Evolutionary conservation across 2,888 invertebrate species (phyloP), one percentile per base, ranked within the genome.

Genomic region (Pandemis cinnamomeana): DNA sequence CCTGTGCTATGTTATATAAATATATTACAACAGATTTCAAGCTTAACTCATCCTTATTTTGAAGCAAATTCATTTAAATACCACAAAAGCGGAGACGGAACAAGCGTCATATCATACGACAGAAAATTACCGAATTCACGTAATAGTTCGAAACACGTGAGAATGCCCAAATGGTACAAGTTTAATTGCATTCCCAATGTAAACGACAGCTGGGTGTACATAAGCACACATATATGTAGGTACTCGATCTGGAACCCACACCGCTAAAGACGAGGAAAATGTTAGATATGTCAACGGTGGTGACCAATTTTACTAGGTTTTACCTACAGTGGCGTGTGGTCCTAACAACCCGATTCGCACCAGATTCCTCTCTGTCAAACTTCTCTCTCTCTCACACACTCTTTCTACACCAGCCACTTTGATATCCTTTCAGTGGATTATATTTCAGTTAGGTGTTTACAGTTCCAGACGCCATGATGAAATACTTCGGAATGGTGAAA

Each of bases 171-270:
- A 53, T 66, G 42, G 27, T 27, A 55, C 55, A 53, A 41, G 51
- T 53, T 67, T 67, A 72, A 72, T 71, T 67, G 60, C 67, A 71
- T 72, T 72, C 71, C 67, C n/a, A 13, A 42, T 72, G 67, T 61
- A 67, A 61, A 53, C 61, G 69, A 61, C 67, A 44, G 27, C 44
- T 61, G 20, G 20, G 66, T 27, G 13, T 46, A 58, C 20, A 6
- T 27, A 68, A 27, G 8, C 27, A 48, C 8, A n/a, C 36, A 6
- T 27, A 58, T 8, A 27, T 11, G 10, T 8, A 27, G 10, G 10
- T 58, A 2, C 20, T 15, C 27, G n/a, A 51, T 46, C n/a, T 44
- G 36, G 20, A 48, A 10, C 51, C 46, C n/a, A 15, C 41, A 67
- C 44, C 51, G 67, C 27, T 42, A 20, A 20, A 42, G 67, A 72